These are phyloP conservation scores for Gasterosteus nipponicus DNA, from an alignment of 2,113 vertebrate species.

Conservation along the genomic window DNA sequence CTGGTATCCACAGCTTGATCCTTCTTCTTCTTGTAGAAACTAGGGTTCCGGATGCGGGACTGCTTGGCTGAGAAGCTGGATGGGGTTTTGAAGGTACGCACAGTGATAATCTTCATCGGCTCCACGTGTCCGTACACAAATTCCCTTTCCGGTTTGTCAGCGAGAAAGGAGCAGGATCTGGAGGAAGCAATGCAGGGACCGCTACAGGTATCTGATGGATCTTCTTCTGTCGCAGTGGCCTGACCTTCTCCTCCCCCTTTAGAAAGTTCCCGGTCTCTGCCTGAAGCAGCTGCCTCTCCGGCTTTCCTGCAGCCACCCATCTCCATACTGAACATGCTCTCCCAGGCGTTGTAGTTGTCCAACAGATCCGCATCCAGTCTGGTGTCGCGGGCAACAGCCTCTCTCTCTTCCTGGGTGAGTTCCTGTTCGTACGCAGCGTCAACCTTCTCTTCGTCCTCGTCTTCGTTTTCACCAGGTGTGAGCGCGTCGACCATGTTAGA, in stretches of 20 bases:
- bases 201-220: conserved; percentile 8
- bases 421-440: conserved; percentile 70
- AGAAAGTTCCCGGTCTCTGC: neutral
- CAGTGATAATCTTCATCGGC: conserved; percentile 90
- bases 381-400: conserved; percentile 83
- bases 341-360: conserved; percentile 86
- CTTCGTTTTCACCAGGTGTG: conserved; percentile 21
- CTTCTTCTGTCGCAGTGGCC: conserved; percentile 42
- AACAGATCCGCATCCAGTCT: conserved; percentile 73
- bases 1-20: conserved; percentile 89
- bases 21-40: conserved; percentile 80
- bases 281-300: neutral
- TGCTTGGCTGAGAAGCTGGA: conserved; percentile 89
- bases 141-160: conserved; percentile 74
- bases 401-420: conserved; percentile 86
- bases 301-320: conserved; percentile 81
- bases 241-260: conserved; percentile 3
- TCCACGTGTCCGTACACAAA: conserved; percentile 88
- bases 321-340: conserved; percentile 95
- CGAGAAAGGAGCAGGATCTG: conserved; percentile 10
- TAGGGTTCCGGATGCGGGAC: conserved; percentile 85
- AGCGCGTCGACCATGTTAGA: neutral
- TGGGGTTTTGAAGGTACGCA: conserved; percentile 91
- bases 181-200: neutral
- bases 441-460: conserved; percentile 71